Percentiles rank a stretch among this genome's conserved stretches.
These are phyloP conservation scores for Acleris literana DNA, from an alignment of 2,888 invertebrate species.

Conservation along the genomic window DNA sequence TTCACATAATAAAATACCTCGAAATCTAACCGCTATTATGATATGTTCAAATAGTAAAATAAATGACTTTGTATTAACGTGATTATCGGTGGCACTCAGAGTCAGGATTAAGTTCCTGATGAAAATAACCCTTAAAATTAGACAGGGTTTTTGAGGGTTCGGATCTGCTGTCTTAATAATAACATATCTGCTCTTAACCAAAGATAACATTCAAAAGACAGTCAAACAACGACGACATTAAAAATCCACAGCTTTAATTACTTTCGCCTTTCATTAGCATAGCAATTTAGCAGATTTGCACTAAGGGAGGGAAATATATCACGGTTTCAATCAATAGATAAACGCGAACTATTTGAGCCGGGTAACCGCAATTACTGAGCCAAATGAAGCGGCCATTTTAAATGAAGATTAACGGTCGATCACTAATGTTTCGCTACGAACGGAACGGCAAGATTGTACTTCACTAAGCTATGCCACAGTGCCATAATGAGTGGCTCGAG, in stretches of 20 bases:
- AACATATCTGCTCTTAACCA: too few species aligned
- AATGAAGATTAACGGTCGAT: constrained; percentile 50
- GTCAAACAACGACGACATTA: too few species aligned
- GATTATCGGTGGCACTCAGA: too few species aligned
- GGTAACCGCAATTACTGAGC: constrained; percentile 44
- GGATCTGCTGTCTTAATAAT: too few species aligned
- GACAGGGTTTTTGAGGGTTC: too few species aligned
- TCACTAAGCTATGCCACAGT: background rate
- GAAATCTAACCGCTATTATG: too few species aligned
- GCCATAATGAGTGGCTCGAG: too few species aligned
- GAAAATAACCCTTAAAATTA: too few species aligned
- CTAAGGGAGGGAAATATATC: constrained; percentile 30
- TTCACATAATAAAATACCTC: too few species aligned
- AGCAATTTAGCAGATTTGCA: constrained; percentile 11
- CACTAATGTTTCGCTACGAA: constrained; percentile 17
- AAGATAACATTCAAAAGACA: background rate
- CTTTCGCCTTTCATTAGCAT: constrained; percentile 20
- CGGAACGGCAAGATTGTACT: background rate
- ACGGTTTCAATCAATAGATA: constrained; percentile 33
- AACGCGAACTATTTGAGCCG: constrained; percentile 35
- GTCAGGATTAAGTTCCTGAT: too few species aligned
- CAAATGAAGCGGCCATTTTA: constrained; percentile 49
- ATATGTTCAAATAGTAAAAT: too few species aligned
- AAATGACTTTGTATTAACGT: too few species aligned
- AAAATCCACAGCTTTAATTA: background rate